Percentiles rank a stretch among this genome's conserved stretches.
phyloP scores from a whole-genome alignment of 2,113 vertebrate species.

The Aramus guarauna region DNA sequence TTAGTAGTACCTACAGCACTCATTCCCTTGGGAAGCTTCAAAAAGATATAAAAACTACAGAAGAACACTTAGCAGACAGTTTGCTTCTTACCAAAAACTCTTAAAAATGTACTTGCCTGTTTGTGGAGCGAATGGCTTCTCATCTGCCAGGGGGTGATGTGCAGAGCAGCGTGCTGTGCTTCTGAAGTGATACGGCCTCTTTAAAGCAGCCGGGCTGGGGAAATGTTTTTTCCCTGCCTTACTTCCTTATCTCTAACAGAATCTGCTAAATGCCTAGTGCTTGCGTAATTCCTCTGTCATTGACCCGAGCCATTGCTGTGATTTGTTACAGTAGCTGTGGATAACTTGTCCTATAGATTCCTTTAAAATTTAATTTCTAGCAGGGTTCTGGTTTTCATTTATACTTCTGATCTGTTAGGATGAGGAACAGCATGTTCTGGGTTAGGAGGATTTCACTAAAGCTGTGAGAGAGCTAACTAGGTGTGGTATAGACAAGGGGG shows the following conservation, averaged over 20 bases:
- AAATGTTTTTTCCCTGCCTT: background rate
- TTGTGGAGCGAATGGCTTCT: background rate
- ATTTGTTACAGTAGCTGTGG: too few species aligned
- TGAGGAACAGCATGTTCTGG: background rate
- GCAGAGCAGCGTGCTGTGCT: rapidly evolving
- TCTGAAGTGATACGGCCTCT: rapidly evolving
- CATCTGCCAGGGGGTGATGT: rapidly evolving
- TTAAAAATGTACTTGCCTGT: background rate
- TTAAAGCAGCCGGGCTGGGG: background rate
- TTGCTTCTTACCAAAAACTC: background rate
- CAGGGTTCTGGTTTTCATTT: background rate
- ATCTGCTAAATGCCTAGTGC: too few species aligned
- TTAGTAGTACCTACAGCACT: background rate
- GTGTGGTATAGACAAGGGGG: background rate
- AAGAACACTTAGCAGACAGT: too few species aligned
- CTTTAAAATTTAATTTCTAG: background rate
- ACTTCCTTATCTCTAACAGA: too few species aligned
- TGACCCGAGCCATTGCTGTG: rapidly evolving
- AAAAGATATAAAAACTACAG: background rate
- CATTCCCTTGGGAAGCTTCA: background rate
- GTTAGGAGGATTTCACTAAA: background rate
- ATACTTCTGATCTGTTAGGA: background rate
- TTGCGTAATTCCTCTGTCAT: rapidly evolving
- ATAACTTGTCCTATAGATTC: background rate
- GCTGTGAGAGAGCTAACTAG: too few species aligned